Evolutionary conservation across 2,888 invertebrate species (phyloP).

Genomic region (Latrodectus elegans): DNA sequence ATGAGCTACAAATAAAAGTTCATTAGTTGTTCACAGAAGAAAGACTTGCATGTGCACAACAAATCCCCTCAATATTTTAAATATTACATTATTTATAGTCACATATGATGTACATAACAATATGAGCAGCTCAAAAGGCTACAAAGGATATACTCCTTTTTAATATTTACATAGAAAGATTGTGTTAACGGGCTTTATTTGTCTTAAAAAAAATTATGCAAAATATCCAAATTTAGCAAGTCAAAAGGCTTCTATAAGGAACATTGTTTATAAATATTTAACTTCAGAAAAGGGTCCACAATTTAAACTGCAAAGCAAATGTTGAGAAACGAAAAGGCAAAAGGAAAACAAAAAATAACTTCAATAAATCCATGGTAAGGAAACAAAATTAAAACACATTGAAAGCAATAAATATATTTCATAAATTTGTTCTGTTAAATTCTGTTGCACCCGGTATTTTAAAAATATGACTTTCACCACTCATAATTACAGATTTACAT

Average conservation of each 20-base stretch:
- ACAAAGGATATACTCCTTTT: slow-evolving; percentile 32
- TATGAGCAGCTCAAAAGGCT: slow-evolving; percentile 55
- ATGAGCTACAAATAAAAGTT: slow-evolving; percentile 43
- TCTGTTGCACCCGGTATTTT: not conserved
- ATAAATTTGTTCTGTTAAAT: not conserved
- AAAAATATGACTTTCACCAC: not conserved
- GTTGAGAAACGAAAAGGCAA: not conserved
- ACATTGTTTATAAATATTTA: slow-evolving; percentile 35
- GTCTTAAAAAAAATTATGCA: slow-evolving; percentile 41
- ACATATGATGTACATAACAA: slow-evolving; percentile 34
- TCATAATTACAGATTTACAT: not conserved
- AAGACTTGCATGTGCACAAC: slow-evolving; percentile 39
- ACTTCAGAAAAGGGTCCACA: slow-evolving; percentile 23
- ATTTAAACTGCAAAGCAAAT: slow-evolving; percentile 29
- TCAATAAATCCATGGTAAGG: not conserved
- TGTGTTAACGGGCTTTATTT: slow-evolving; percentile 39
- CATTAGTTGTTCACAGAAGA: slow-evolving; percentile 20
- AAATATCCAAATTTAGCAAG: slow-evolving; percentile 54
- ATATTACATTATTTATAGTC: slow-evolving; percentile 35
- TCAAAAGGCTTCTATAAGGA: slow-evolving; percentile 28
- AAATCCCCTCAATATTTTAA: slow-evolving; percentile 43
- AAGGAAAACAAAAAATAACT: not conserved
- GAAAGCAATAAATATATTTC: not conserved
- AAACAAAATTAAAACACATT: not conserved
- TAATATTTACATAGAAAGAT: slow-evolving; percentile 60